Evolutionary conservation across 2,113 vertebrate species (phyloP), one percentile per base, ranked within the genome.

Genomic region (Gnathonemus echidnorhynchus): DNA sequence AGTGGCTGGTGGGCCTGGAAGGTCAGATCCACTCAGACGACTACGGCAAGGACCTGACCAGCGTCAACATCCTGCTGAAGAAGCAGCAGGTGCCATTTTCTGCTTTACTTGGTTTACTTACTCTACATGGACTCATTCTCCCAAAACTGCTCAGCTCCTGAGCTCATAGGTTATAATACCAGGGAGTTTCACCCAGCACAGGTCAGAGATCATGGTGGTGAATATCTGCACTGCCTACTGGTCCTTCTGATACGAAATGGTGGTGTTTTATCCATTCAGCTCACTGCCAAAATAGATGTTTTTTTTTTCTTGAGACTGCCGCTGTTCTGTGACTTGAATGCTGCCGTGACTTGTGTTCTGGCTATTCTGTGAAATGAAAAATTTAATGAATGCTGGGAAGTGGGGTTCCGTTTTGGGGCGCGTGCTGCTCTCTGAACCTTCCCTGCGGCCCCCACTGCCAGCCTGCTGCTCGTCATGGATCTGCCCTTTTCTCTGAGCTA

Each of bases 21-120:
- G 97, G 97, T n/a, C 98, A 99, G 93, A 98, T 99, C 91, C 97
- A 98, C 89, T 99, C 98, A 0, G 98, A 99, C 0, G 98, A 99
- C 94, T 98, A 97, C 0, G 98, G 98, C 91, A 99, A 99, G 91
- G 98, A 99, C 91, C 97, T 99, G 92, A 99, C 98, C 93, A 99
- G 98, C 0, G 98, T 99, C 93, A 99, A 97, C 95, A 99, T 99
- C 93, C 95, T 99, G 88, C 96, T 99, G 70, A 99, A 99, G 92
- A 99, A 98, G 88, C 98, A 99, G 88, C 98, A 99, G 97, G 98
- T 97, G 58, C 45, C 35, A 7, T 8, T 31, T 8, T 6, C 24
- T 58, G 35, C 45, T 35, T 80, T 42, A 3, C 39, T 42, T 42
- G 39, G 39, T 42, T 42, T 42, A 35, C 35, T 35, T 35, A 42